phyloP scores from a whole-genome alignment of 2,888 invertebrate genomes.

The Philhelius pedissequus region DNA sequence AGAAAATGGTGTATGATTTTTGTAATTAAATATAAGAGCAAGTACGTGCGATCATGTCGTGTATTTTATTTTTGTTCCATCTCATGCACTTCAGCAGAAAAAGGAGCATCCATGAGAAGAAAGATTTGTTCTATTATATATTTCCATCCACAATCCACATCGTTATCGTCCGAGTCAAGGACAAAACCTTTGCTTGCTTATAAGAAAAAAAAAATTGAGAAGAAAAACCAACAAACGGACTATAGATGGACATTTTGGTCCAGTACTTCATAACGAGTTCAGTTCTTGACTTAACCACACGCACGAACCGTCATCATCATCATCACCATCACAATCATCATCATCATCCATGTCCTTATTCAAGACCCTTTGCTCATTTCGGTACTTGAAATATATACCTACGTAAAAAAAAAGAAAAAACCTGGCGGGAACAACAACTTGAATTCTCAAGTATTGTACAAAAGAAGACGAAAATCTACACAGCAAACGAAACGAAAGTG shows the following conservation, averaged over 20 bases:
- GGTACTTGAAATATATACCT: not conserved
- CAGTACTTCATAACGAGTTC: conserved; percentile 17
- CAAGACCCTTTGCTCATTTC: conserved; percentile 24
- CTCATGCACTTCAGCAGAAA: conserved; percentile 9
- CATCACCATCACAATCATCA: not conserved
- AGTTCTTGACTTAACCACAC: conserved; percentile 52
- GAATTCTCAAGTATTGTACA: conserved; percentile 15
- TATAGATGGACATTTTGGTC: conserved; percentile 3
- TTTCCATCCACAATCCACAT: too few relatives aligned
- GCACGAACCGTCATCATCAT: conserved; percentile 30
- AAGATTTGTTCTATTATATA: conserved; percentile 4
- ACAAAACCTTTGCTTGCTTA: not conserved
- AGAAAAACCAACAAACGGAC: conserved; percentile 37
- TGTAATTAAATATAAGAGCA: too few relatives aligned
- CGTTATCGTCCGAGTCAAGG: conserved; percentile 4
- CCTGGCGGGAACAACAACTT: conserved; percentile 26
- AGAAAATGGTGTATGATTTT: too few relatives aligned
- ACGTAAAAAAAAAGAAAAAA: not conserved
- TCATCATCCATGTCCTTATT: conserved; percentile 1
- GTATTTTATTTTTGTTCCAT: not conserved
- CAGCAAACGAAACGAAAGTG: conserved; percentile 59
- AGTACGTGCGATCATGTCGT: too few relatives aligned
- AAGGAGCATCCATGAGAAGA: not conserved
- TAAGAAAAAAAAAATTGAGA: not conserved
- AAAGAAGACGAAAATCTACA: conserved; percentile 42